phyloP scores from a whole-genome alignment of 2,113 vertebrate genomes.

The Tragelaphus strepsiceros region DNA sequence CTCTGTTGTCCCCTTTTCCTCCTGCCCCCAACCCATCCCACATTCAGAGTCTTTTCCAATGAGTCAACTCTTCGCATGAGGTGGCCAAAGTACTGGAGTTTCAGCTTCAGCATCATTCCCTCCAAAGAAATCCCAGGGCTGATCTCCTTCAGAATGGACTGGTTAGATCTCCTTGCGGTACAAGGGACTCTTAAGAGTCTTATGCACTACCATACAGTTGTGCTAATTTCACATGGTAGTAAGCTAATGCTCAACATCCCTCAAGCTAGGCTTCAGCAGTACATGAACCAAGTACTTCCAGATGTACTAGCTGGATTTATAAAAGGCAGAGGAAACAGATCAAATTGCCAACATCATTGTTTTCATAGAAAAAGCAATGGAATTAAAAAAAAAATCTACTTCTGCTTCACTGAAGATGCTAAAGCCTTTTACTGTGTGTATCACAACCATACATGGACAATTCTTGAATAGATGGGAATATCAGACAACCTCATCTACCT shows the following conservation, averaged over 20 bases:
- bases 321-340: not conserved
- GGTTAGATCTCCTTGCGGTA: no score
- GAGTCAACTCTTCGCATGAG: no score
- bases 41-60: no score
- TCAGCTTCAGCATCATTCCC: no score
- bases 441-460: not conserved
- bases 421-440: not conserved
- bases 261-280: not conserved
- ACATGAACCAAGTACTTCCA: not conserved
- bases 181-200: no score
- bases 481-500: not conserved
- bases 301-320: not conserved
- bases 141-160: no score
- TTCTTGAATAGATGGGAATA: not conserved
- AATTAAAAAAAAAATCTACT: not conserved
- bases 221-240: not conserved
- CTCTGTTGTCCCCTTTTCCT: no score
- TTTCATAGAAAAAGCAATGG: not conserved
- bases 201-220: not conserved
- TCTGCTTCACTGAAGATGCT: not conserved
- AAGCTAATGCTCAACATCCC: not conserved
- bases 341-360: not conserved
- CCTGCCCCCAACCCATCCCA: no score
- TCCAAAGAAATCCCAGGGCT: no score
- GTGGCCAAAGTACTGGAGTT: no score